Percentiles rank a stretch among this genome's conserved stretches.
These are phyloP conservation scores for Hystrix brachyura DNA, from an alignment of 2,113 vertebrate genomes.

Conservation along the genomic window DNA sequence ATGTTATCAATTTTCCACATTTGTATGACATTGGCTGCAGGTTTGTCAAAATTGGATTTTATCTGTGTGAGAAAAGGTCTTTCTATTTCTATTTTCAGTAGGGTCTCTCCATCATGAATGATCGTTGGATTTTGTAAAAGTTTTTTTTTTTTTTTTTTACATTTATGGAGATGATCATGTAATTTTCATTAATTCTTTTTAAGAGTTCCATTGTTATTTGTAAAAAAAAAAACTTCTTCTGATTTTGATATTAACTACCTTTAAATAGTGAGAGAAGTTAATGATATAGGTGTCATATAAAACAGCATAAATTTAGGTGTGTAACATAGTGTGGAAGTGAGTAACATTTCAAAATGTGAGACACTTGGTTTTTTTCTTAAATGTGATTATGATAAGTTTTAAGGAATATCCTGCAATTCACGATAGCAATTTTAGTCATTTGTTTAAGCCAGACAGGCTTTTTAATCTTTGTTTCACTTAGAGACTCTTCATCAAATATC, in stretches of 20 bases:
- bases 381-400: conserved; percentile 37
- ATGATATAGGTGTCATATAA: neutral
- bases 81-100: neutral
- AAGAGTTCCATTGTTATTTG: neutral
- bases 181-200: neutral
- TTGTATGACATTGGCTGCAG: neutral
- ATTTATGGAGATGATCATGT: neutral
- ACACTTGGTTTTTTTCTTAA: conserved; percentile 18
- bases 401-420: neutral
- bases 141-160: neutral
- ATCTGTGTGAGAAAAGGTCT: neutral
- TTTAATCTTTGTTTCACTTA: neutral
- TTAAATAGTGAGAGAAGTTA: conserved; percentile 7
- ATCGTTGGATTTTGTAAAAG: neutral
- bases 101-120: neutral
- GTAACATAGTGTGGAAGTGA: neutral
- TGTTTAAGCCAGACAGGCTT: neutral
- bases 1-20: neutral
- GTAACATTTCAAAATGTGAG: neutral
- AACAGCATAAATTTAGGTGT: neutral
- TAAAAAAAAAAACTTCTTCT: neutral
- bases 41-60: neutral
- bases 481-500: neutral
- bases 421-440: neutral
- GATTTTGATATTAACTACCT: conserved; percentile 22